A percentile compares a stretch with the other conserved stretches of the same genome.
These are phyloP conservation scores for Bucorvus abyssinicus DNA, from an alignment of 2,797 vertebrate genomes.

Conservation along the genomic window DNA sequence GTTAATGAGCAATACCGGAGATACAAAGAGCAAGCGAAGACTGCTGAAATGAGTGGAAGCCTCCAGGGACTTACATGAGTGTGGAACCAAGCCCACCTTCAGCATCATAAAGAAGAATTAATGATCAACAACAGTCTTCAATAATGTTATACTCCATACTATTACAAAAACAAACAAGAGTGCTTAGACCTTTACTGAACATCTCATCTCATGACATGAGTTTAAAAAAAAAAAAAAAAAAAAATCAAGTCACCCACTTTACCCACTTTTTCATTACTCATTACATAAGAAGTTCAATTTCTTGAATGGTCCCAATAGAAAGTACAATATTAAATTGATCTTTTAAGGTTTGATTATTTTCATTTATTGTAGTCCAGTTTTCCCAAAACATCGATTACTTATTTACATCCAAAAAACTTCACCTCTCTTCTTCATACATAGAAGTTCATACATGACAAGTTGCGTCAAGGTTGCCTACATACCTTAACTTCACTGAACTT, in stretches of 20 bases:
- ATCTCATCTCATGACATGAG: not conserved
- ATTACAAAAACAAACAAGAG: not conserved
- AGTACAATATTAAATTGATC: not conserved
- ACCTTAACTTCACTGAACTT: not conserved
- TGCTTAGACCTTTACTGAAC: not conserved
- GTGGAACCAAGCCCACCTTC: not conserved
- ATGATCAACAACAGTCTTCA: not conserved
- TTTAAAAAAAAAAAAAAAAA: not conserved
- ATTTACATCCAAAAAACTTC: not conserved
- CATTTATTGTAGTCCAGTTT: not conserved
- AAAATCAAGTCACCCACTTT: not conserved
- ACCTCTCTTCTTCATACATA: not conserved
- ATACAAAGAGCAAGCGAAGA: not conserved
- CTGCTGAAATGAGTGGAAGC: not conserved
- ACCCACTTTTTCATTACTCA: not conserved
- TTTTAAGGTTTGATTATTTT: not conserved
- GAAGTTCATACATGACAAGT: not conserved
- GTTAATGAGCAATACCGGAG: not conserved
- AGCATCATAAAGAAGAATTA: not conserved
- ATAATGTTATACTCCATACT: not conserved
- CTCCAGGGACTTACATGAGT: not conserved
- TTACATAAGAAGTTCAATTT: not conserved
- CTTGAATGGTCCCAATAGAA: not conserved
- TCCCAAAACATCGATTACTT: not conserved
- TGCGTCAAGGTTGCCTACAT: not conserved